Evolutionary conservation across 2,797 vertebrate genomes (phyloP).

Genomic region (Sphenopsis melanotis): DNA sequence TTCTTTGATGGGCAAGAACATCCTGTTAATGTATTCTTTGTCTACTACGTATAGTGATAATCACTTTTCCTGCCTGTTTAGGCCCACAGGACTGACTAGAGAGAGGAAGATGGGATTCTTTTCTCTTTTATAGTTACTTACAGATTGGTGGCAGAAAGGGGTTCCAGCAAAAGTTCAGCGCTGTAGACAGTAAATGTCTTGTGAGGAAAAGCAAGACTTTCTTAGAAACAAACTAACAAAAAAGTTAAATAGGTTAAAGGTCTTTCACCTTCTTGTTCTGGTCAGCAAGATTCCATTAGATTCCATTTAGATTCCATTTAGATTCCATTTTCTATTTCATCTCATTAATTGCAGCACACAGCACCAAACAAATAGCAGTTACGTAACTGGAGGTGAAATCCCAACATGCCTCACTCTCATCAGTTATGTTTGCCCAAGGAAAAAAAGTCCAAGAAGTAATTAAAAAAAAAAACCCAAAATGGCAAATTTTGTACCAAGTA

Average conservation of each 20-base stretch:
- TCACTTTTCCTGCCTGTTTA: not conserved
- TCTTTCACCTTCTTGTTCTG: not conserved
- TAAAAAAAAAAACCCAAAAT: not conserved
- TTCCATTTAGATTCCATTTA: not conserved
- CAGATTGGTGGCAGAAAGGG: not conserved
- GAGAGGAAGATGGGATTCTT: not conserved
- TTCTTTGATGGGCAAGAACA: not conserved
- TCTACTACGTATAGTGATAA: not conserved
- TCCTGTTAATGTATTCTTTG: not conserved
- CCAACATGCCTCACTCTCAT: not conserved
- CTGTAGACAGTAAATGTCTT: not conserved
- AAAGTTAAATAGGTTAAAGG: not conserved
- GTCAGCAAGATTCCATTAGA: not conserved
- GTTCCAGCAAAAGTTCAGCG: not conserved
- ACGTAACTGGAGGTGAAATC: not conserved
- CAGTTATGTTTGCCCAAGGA: not conserved
- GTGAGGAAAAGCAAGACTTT: not conserved
- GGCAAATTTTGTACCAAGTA: not conserved
- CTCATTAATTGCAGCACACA: not conserved
- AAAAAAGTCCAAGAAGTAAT: not conserved
- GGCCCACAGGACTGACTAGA: not conserved
- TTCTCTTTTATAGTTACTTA: not conserved
- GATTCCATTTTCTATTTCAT: not conserved
- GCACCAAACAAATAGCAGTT: not conserved
- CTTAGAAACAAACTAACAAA: not conserved